phyloP scores from a whole-genome alignment of 2,113 vertebrate genomes.

The Andinoacara biseriatus region DNA sequence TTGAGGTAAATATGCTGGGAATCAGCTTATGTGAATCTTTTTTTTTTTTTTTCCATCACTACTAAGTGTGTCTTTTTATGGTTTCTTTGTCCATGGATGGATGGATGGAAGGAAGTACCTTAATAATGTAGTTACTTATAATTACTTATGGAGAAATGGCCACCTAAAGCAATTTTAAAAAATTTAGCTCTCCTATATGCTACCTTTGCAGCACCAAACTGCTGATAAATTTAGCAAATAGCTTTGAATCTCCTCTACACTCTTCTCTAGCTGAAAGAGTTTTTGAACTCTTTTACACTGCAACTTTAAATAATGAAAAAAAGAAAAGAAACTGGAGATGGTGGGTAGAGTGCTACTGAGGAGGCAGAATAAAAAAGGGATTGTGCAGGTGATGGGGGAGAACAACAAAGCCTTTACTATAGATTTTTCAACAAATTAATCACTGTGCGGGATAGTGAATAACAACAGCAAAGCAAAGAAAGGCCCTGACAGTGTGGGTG shows the following conservation, averaged over 20 bases:
- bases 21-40: too few species aligned
- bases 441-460: slow-evolving; percentile 67
- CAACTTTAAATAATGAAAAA: not conserved
- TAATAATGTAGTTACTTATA: not conserved
- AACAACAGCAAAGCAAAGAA: slow-evolving; percentile 62
- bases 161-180: not conserved
- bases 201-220: not conserved
- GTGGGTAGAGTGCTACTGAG: slow-evolving; percentile 15
- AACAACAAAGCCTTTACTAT: slow-evolving; percentile 76
- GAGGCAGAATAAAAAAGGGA: slow-evolving; percentile 41
- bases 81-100: too few species aligned
- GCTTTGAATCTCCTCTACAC: not conserved
- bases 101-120: not conserved
- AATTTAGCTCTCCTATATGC: not conserved
- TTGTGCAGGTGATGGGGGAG: slow-evolving; percentile 64
- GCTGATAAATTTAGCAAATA: not conserved
- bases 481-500: slow-evolving; percentile 72
- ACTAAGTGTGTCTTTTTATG: too few species aligned
- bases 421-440: slow-evolving; percentile 81
- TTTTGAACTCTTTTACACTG: not conserved
- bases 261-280: not conserved
- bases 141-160: not conserved
- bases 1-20: not conserved
- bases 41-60: too few species aligned
- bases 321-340: not conserved